These are phyloP conservation scores for Heterocephalus glaber DNA, from an alignment of 2,113 vertebrate genomes.

Conservation along the genomic window DNA sequence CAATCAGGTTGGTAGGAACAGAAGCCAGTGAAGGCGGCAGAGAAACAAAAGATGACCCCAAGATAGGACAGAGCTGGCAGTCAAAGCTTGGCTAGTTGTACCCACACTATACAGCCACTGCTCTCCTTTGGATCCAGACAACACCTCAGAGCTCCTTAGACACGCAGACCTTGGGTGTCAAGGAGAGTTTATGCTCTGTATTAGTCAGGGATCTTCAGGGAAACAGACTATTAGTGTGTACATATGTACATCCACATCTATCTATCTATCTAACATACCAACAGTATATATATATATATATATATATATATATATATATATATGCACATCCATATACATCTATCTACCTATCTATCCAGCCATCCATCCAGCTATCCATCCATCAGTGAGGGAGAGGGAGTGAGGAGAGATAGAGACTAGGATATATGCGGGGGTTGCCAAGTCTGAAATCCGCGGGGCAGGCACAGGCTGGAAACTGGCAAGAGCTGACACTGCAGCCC, in stretches of 20 bases:
- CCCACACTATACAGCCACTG: not conserved
- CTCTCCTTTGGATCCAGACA: not conserved
- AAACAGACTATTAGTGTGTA: not conserved
- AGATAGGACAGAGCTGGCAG: not conserved
- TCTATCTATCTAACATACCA: not conserved
- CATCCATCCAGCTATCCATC: too few species aligned
- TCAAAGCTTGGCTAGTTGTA: not conserved
- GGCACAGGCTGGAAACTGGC: not conserved
- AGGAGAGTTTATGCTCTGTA: not conserved
- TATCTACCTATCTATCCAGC: too few species aligned
- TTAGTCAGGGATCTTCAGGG: not conserved
- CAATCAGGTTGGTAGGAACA: not conserved
- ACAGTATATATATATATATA: not conserved
- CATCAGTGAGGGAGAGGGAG: not conserved
- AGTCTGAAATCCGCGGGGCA: not conserved
- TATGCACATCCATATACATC: too few species aligned
- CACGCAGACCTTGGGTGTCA: not conserved
- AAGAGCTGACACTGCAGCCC: not conserved
- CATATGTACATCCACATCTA: too few species aligned
- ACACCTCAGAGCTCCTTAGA: not conserved
- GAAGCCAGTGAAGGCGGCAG: not conserved
- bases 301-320: not conserved
- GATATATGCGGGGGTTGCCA: not conserved
- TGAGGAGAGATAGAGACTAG: not conserved
- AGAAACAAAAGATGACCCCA: not conserved